Evolutionary conservation across 2,113 vertebrate genomes (phyloP), one percentile per base, ranked within the genome.

Genomic region (Silurus meridionalis): DNA sequence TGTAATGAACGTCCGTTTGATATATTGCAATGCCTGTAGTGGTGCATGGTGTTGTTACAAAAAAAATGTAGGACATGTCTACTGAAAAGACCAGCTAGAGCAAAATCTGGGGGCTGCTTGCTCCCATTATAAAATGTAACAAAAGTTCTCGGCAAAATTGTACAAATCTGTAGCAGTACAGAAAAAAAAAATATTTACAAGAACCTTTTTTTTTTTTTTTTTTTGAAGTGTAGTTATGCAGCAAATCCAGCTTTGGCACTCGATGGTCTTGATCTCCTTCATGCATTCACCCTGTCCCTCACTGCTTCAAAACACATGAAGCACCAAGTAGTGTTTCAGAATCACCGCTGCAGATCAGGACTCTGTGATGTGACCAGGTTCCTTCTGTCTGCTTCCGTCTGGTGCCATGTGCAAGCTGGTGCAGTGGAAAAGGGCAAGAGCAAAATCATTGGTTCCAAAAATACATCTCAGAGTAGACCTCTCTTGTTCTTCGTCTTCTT

Each of bases 181-280:
- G 94, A 93, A 92, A 94, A 92, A 89, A 92, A 89, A 83, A 89
- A 52, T 96, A 96, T 97, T 91, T 97, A 97, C 96, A 96, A 91
- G 92, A 94, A 87, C 91, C 91, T 93, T 92, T 89, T 90, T 89
- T 90, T 89, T 81, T 75, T 37, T 37, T 93, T 92, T 89, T 90
- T 89, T 81, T 75, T 80, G 88, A 92, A 92, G 90, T 90, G 88
- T 90, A 90, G 85, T 90, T 90, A 95, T 77, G 94, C 95, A 96
- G 95, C 93, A 95, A 95, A 86, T 95, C 94, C 96, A 95, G 96
- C 95, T 97, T 98, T 97, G 97, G 97, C 97, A 97, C 97, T 94
- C 90, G 89, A 89, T 91, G 75, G 85, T 89, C 88, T 90, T 88
- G 89, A 71, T 85, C 90, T 89, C 88, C 85, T 91, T 88, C 91